Evolutionary conservation across 2,888 invertebrate genomes (phyloP), one percentile per base, ranked within the genome.

Genomic region (Acleris holmiana): DNA sequence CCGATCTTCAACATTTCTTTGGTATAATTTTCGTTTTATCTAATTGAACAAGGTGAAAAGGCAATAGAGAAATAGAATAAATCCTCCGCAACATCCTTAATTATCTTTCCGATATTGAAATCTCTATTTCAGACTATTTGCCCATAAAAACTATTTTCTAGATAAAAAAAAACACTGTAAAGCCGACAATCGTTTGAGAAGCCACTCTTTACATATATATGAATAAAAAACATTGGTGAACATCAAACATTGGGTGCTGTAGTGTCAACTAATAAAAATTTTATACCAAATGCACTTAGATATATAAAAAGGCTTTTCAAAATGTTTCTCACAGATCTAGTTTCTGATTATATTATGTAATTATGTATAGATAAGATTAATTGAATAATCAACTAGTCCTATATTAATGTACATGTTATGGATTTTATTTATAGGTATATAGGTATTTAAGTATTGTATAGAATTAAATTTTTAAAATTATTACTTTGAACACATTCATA

Each of bases 191-290:
- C 13, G 13, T 35, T 35, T 35, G 13, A 35, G 35, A 48, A 41
- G 35, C 47, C 57, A 58, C 69, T 64, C 68, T 71, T 71, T 57
- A 69, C 65, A 70, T 74, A 72, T 51, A 69, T 67, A 71, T 69
- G 68, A 68, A 71, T 71, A 71, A 75, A 73, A 71, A 68, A 71
- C 76, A 80, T 13, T 69, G 61, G 75, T 76, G 73, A 72, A 74
- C 68, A 68, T 74, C 70, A 72, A 76, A 74, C 71, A 69, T 73
- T 73, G 60, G 61, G 80, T 81, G 79, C 79, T 70, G 68, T 68
- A 62, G 74, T 78, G 75, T 72, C 53, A 74, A 74, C 73, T 75
- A 73, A 69, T 73, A 73, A 71, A 68, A 56, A 61, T 2, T 57
- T 46, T 5, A 53, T 47, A 48, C 40, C 17, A 59, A 64, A 64